A percentile compares a stretch with the other conserved stretches of the same genome.
Conservation (phyloP, 2,888 invertebrate genomes). For the Spodoptera exigua region DNA sequence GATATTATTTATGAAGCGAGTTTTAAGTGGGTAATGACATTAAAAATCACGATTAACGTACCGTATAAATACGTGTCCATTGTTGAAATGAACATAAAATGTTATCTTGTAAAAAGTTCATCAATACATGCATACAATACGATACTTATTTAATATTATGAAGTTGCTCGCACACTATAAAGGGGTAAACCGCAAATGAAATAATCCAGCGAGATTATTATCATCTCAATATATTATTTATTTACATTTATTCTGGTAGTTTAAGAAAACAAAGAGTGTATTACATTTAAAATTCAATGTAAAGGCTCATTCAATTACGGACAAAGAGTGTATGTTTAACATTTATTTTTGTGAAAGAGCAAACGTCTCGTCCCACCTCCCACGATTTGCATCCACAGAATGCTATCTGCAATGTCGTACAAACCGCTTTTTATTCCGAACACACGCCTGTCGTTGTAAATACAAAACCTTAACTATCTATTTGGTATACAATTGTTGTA, state of each 20-base stretch:
- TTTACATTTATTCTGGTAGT: conserved; percentile 61
- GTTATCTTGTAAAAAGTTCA: conserved; percentile 58
- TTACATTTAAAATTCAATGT: conserved; percentile 83
- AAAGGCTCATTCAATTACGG: conserved; percentile 76
- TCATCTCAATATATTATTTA: conserved; percentile 61
- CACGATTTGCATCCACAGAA: conserved; percentile 68
- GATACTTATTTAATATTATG: conserved; percentile 12
- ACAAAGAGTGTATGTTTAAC: conserved; percentile 71
- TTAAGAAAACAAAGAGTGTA: conserved; percentile 74
- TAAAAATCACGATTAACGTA: conserved; percentile 63
- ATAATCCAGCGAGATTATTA: conserved; percentile 64
- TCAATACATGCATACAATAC: conserved; percentile 33
- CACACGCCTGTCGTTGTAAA: conserved; percentile 53
- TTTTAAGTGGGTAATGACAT: conserved; percentile 64
- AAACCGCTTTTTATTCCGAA: conserved; percentile 61
- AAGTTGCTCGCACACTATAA: conserved; percentile 30
- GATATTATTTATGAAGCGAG: conserved; percentile 63
- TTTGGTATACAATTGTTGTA: conserved; percentile 46
- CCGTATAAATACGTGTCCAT: conserved; percentile 60
- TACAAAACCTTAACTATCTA: conserved; percentile 44
- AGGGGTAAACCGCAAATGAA: conserved; percentile 52
- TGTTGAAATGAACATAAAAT: conserved; percentile 57
- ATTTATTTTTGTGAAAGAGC: conserved; percentile 72
- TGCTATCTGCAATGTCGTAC: conserved; percentile 59
- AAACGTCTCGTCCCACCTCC: conserved; percentile 65